Evolutionary conservation across 2,113 vertebrate species (phyloP).

Genomic region (Grus americana): DNA sequence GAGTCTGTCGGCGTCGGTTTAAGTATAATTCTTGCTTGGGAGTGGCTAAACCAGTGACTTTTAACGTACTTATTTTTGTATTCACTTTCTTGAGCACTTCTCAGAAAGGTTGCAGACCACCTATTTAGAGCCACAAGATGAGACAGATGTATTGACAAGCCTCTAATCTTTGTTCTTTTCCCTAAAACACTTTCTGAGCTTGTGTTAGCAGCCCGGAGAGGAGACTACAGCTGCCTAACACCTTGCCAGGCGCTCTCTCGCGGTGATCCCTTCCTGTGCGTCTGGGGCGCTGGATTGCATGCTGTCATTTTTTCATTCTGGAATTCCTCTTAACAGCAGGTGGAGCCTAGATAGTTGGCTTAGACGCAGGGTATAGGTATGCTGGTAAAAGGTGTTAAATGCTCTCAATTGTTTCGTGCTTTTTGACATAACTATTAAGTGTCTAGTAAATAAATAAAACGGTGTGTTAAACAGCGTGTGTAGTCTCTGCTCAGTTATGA

Average conservation of each 20-base stretch:
- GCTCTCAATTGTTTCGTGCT: background rate
- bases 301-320: background rate
- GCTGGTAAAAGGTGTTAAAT: background rate
- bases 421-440: background rate
- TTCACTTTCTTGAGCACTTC: background rate
- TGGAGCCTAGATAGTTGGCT: background rate
- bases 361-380: background rate
- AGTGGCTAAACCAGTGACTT: fast-evolving
- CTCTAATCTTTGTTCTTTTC: background rate
- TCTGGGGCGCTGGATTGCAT: background rate
- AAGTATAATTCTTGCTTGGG: background rate
- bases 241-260: no score
- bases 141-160: no score
- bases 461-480: background rate
- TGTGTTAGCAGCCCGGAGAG: background rate
- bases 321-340: background rate
- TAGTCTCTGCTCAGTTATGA: background rate
- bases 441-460: background rate
- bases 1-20: background rate
- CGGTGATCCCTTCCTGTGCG: fast-evolving
- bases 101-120: fast-evolving
- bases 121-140: background rate
- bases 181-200: background rate
- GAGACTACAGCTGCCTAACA: no score
- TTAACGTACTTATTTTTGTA: background rate